Percentiles rank a stretch among this genome's conserved stretches.
Conservation (phyloP, 2,888 invertebrate genomes). For the Epinotia brunnichana region DNA sequence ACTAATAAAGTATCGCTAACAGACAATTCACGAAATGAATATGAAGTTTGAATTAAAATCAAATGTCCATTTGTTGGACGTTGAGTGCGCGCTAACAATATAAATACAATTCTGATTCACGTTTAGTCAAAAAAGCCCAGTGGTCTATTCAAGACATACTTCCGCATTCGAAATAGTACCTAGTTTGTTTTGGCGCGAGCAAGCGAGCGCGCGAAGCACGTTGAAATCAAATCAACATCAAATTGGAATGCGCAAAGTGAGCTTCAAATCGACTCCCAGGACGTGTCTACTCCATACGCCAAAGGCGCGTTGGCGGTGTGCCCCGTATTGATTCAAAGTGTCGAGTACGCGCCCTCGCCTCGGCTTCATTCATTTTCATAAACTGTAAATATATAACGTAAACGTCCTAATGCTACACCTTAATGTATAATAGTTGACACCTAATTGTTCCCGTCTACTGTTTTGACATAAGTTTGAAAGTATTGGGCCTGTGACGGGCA, state of each 20-base stretch:
- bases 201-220: not conserved
- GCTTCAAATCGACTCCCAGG: constrained; percentile 2
- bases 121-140: not conserved
- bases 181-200: not conserved
- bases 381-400: too few relatives aligned
- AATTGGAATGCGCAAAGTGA: not conserved
- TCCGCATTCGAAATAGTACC: too few relatives aligned
- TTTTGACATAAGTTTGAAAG: too few relatives aligned
- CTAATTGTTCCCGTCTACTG: too few relatives aligned
- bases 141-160: not conserved
- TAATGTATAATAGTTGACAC: too few relatives aligned
- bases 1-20: too few relatives aligned
- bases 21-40: too few relatives aligned
- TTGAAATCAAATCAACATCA: not conserved
- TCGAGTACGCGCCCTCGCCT: constrained; percentile 48
- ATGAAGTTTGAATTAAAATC: too few relatives aligned
- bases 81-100: not conserved
- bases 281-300: constrained; percentile 34
- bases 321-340: constrained; percentile 53
- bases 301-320: constrained; percentile 41
- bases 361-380: constrained; percentile 19
- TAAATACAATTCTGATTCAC: not conserved
- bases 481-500: too few relatives aligned
- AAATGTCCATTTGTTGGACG: too few relatives aligned
- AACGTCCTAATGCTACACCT: too few relatives aligned